phyloP scores from a whole-genome alignment of 1,140 invertebrate species.

The Euwallacea fornicatus region DNA sequence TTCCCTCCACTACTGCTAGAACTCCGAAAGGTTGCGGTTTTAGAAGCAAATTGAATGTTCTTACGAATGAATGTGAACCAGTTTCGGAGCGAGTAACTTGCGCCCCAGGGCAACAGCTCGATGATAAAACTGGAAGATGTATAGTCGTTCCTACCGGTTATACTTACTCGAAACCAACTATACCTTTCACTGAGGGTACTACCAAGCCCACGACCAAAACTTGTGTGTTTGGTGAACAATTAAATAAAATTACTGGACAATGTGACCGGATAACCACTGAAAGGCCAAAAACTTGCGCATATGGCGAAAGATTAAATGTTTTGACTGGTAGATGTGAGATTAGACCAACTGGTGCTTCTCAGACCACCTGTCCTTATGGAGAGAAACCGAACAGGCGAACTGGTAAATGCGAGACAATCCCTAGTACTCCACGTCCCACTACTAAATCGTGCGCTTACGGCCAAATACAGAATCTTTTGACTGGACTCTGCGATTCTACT shows the following conservation, averaged over 20 bases:
- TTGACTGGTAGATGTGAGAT: constrained; percentile 4
- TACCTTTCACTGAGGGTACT: neutral
- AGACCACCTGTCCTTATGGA: neutral
- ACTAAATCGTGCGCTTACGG: neutral
- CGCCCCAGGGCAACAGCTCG: constrained; percentile 5
- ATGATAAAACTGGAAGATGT: constrained; percentile 5
- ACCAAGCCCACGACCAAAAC: neutral
- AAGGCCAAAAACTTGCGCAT: constrained; percentile 19
- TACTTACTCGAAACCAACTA: neutral
- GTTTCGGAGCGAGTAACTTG: constrained; percentile 1
- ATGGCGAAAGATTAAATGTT: constrained; percentile 3
- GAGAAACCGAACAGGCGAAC: neutral
- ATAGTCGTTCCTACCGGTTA: neutral
- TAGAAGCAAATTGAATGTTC: neutral
- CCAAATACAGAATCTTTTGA: neutral
- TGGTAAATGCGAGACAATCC: neutral
- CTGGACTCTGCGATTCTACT: neutral
- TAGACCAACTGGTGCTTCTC: neutral
- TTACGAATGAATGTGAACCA: constrained; percentile 14
- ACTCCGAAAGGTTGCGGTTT: constrained; percentile 1
- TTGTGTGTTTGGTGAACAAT: constrained; percentile 1
- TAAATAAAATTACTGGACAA: constrained; percentile 5
- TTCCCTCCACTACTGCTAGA: constrained; percentile 16
- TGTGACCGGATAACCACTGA: constrained; percentile 12
- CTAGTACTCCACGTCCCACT: neutral